phyloP scores from a whole-genome alignment of 2,113 vertebrate species.

The Istiophorus platypterus region DNA sequence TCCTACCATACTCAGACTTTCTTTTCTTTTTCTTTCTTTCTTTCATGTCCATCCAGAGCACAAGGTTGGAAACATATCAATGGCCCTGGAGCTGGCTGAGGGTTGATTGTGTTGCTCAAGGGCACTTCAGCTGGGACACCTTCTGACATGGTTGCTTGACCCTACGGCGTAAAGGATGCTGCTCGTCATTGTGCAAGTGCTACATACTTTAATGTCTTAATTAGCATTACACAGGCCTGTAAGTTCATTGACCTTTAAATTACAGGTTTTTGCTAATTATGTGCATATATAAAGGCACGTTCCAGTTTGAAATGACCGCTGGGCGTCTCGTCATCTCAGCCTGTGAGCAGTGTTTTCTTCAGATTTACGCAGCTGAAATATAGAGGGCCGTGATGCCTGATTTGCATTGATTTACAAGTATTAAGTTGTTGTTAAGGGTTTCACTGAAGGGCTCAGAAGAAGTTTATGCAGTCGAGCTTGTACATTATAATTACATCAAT shows the following conservation, averaged over 20 bases:
- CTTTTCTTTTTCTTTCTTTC: no score
- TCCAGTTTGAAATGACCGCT: background rate
- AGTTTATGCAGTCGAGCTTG: background rate
- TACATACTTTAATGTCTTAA: conserved; percentile 4
- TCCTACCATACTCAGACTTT: background rate
- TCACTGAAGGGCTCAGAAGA: background rate
- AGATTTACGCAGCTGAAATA: background rate
- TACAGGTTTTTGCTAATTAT: conserved; percentile 1
- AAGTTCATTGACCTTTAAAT: conserved; percentile 30
- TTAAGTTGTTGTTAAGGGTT: background rate
- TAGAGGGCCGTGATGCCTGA: background rate
- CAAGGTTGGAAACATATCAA: conserved; percentile 10
- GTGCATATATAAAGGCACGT: background rate
- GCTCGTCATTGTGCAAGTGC: background rate
- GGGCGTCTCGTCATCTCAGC: background rate
- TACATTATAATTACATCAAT: background rate
- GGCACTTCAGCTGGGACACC: background rate
- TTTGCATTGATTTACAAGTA: background rate
- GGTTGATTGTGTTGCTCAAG: background rate
- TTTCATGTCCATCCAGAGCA: background rate
- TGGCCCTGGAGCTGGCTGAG: background rate
- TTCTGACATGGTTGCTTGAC: background rate
- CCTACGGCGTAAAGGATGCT: background rate
- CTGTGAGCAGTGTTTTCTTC: background rate
- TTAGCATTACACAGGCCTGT: conserved; percentile 2